Conservation (phyloP, 2,888 invertebrate species). For the Drosophila histrio region DNA sequence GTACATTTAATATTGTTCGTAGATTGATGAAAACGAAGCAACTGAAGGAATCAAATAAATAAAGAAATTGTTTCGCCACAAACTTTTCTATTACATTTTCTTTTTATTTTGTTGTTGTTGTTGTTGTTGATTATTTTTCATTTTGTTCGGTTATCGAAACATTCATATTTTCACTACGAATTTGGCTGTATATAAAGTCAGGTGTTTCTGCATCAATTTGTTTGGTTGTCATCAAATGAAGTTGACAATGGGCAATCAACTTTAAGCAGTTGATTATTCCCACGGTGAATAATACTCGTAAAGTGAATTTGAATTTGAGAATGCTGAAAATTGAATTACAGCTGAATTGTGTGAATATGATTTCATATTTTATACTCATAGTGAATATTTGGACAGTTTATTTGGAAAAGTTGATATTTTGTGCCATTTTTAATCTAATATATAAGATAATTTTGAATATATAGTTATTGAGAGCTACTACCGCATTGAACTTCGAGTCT, state of each 20-base stretch:
- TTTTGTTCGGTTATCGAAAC: conserved; percentile 24
- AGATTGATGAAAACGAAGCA: conserved; percentile 14
- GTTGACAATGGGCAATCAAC: conserved; percentile 48
- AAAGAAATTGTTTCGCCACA: conserved; percentile 50
- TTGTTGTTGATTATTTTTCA: conserved; percentile 51
- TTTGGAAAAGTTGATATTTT: not conserved
- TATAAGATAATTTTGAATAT: too few species aligned
- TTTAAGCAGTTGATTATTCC: conserved; percentile 40
- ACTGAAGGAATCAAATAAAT: conserved; percentile 25
- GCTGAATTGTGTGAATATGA: conserved; percentile 5
- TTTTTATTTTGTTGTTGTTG: conserved; percentile 9
- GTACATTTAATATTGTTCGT: conserved; percentile 64
- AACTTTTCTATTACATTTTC: conserved; percentile 30
- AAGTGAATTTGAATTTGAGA: conserved; percentile 1
- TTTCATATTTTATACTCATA: too few species aligned
- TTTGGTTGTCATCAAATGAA: conserved; percentile 20
- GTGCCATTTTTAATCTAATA: too few species aligned
- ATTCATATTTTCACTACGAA: conserved; percentile 40
- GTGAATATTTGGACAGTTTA: conserved; percentile 14
- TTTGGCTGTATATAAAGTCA: conserved; percentile 23
- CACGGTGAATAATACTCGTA: not conserved
- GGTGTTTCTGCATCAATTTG: conserved; percentile 36
- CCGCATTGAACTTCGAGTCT: too few species aligned
- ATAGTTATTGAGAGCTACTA: too few species aligned
- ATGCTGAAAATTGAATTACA: conserved; percentile 20